phyloP scores from a whole-genome alignment of 2,797 vertebrate genomes.

The Pelobates cultripes region DNA sequence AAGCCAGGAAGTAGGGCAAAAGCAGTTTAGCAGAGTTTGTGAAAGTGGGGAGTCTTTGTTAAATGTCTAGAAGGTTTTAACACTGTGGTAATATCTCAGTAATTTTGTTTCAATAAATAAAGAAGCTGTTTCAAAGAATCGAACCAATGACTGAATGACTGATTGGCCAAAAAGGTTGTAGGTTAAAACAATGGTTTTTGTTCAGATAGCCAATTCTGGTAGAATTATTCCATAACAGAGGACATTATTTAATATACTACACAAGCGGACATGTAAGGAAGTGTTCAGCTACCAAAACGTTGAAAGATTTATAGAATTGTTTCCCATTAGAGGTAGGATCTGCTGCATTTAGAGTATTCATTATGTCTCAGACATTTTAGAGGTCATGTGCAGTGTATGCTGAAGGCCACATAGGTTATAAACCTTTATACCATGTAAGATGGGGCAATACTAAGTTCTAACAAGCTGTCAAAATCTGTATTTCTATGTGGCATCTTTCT shows the following conservation, averaged over 20 bases:
- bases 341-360: not conserved
- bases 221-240: not conserved
- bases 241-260: not conserved
- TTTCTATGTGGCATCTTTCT: not conserved
- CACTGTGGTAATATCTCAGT: no score
- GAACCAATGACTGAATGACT: not conserved
- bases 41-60: no score
- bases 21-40: no score
- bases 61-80: no score
- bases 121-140: no score
- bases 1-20: no score
- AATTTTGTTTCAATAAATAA: no score
- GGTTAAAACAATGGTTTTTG: not conserved
- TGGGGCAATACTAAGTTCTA: not conserved
- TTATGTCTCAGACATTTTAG: not conserved
- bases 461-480: not conserved
- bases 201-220: not conserved
- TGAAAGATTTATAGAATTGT: constrained; percentile 28
- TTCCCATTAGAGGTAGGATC: constrained; percentile 10
- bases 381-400: not conserved
- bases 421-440: not conserved
- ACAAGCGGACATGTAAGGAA: constrained; percentile 3
- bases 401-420: not conserved
- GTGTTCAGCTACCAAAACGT: not conserved
- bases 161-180: not conserved